phyloP scores from a whole-genome alignment of 2,888 invertebrate species.

The Latheticus oryzae region DNA sequence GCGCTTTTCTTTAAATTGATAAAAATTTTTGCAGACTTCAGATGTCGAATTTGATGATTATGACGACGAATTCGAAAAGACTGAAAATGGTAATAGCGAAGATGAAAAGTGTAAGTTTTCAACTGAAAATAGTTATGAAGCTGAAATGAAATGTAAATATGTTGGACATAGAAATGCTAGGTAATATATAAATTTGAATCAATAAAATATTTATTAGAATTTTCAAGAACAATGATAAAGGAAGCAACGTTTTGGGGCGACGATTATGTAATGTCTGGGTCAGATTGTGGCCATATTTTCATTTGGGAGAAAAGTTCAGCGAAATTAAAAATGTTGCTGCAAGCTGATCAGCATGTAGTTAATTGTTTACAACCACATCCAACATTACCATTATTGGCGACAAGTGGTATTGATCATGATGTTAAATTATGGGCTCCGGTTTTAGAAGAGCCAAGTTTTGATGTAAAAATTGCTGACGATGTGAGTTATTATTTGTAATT shows the following conservation, averaged over 20 bases:
- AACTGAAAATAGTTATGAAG: slow-evolving; percentile 60
- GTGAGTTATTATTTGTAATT: slow-evolving; percentile 65
- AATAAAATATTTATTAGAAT: too few species aligned
- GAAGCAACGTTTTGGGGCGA: slow-evolving; percentile 89
- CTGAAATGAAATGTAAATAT: slow-evolving; percentile 75
- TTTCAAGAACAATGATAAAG: slow-evolving; percentile 83
- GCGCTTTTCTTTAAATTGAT: too few species aligned
- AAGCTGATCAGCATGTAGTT: slow-evolving; percentile 85
- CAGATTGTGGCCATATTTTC: slow-evolving; percentile 89
- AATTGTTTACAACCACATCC: slow-evolving; percentile 90
- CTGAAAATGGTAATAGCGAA: too few species aligned
- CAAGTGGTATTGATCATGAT: slow-evolving; percentile 90
- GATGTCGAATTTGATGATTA: slow-evolving; percentile 61
- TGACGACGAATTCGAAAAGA: slow-evolving; percentile 48
- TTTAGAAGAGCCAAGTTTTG: slow-evolving; percentile 72
- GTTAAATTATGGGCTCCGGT: slow-evolving; percentile 85
- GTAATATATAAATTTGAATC: too few species aligned
- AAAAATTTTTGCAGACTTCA: slow-evolving; percentile 50
- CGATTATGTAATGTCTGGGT: slow-evolving; percentile 85
- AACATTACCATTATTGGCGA: slow-evolving; percentile 78
- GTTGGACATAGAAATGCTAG: slow-evolving; percentile 84
- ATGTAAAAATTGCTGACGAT: slow-evolving; percentile 73
- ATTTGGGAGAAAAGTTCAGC: slow-evolving; percentile 81
- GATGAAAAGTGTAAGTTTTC: too few species aligned
- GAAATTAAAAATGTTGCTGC: slow-evolving; percentile 78